Evolutionary conservation across 2,113 vertebrate species (phyloP).

Genomic region (Zosterops lateralis): DNA sequence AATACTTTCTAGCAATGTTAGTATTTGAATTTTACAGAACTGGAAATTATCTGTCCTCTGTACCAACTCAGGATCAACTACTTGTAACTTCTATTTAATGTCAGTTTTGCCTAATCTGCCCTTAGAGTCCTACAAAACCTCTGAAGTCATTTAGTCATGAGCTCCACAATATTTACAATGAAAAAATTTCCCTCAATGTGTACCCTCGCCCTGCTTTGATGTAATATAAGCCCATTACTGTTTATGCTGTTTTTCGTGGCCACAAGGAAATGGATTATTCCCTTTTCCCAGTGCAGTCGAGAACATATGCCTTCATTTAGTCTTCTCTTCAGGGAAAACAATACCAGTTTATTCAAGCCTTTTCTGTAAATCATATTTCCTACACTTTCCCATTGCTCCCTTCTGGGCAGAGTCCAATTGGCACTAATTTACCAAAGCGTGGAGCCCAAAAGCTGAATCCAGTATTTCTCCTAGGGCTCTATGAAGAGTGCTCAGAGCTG

Average conservation of each 20-base stretch:
- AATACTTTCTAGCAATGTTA: background rate
- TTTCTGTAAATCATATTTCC: background rate
- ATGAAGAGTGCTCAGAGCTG: background rate
- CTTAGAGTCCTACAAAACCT: background rate
- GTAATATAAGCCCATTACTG: background rate
- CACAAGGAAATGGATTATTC: background rate
- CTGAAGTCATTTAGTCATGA: background rate
- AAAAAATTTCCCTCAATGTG: background rate
- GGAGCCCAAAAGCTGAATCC: background rate
- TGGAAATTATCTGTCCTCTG: background rate
- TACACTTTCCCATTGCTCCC: background rate
- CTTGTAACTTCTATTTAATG: background rate
- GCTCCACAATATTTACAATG: background rate
- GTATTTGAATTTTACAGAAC: background rate
- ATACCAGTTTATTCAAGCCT: background rate
- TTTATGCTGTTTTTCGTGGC: background rate
- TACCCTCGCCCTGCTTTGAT: background rate
- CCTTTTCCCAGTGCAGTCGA: background rate
- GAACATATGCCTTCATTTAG: background rate
- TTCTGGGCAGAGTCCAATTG: slow-evolving; percentile 2
- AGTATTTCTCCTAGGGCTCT: background rate
- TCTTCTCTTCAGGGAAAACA: slow-evolving; percentile 5
- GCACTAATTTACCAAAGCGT: background rate
- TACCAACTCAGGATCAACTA: background rate
- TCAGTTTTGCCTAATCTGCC: background rate